Percentiles rank a stretch among this genome's conserved stretches.
phyloP scores from a whole-genome alignment of 1,140 invertebrate species.

The Planococcus citri region DNA sequence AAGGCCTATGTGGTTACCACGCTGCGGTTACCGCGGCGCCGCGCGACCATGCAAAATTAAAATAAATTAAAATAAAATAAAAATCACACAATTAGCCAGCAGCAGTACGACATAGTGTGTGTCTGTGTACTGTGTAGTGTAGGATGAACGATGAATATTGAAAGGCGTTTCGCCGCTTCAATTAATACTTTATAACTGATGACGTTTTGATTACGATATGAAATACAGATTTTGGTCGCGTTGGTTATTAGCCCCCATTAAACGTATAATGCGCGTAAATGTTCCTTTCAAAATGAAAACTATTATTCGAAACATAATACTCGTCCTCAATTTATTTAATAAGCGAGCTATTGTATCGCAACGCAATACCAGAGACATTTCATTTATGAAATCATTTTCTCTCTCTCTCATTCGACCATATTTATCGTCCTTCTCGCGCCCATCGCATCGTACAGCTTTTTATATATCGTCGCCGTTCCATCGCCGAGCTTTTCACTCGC shows the following conservation, averaged over 20 bases:
- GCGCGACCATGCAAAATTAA: too few species aligned
- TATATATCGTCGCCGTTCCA: too few species aligned
- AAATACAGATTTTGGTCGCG: neutral
- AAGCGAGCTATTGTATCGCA: neutral
- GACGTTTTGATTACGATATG: slow-evolving; percentile 6
- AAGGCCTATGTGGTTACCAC: too few species aligned
- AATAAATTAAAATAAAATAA: too few species aligned
- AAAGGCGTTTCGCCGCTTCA: neutral
- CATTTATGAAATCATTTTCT: neutral
- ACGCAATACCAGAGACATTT: neutral
- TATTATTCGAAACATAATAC: slow-evolving; percentile 4
- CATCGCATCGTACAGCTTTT: too few species aligned
- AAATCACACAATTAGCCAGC: too few species aligned
- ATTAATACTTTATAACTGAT: slow-evolving; percentile 8
- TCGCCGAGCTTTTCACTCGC: too few species aligned
- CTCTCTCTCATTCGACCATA: neutral
- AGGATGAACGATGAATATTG: neutral
- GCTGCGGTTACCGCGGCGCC: too few species aligned
- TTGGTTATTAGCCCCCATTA: slow-evolving; percentile 7
- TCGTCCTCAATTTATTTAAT: slow-evolving; percentile 3
- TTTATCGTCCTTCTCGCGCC: too few species aligned
- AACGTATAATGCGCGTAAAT: slow-evolving; percentile 2
- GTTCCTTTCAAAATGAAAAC: slow-evolving; percentile 7
- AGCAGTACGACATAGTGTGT: too few species aligned
- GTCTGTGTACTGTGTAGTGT: too few species aligned